Evolutionary conservation across 2,797 vertebrate genomes (phyloP), one percentile per base, ranked within the genome.

Genomic region (Sebastes iracundus): DNA sequence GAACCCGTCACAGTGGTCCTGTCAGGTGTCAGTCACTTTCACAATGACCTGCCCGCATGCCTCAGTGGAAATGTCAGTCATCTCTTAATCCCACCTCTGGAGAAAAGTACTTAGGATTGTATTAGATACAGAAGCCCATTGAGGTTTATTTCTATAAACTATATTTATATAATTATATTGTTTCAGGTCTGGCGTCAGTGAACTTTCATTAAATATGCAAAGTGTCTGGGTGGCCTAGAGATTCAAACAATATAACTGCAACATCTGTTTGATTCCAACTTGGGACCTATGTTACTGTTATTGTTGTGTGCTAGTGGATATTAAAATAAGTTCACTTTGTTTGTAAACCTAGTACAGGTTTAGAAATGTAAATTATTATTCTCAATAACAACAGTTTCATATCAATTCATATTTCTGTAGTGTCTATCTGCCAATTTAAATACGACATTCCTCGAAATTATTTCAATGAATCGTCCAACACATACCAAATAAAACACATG

Each of bases 1-100:
- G 88, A 85, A 86, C 28, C 86, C 79, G 77, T 94, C 94, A 92
- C 75, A 92, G 84, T 88, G 85, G 90, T 77, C 79, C 85, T 94
- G 93, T 93, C 94, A 94, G 85, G 72, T 93, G 93, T 90, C 94
- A 93, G 61, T 94, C 92, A 93, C 83, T 77, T 61, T 74, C 84
- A 93, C 88, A 93, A 95, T 93, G 93, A 93, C 93, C 90, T 93
- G 92, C 85, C 88, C 82, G 77, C 61, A 85, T 56, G 74, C 64
- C 81, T 89, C 88, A 85, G 85, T 77, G 67, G 80, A 88, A 84
- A 79, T 76, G 84, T 88, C 93, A 87, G 53, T 94, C 93, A 93
- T 85, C 60, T 77, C 81, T 79, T 92, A 90, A 92, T 91, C 88
- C 87, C 60, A 82, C 33, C 68, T 87, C 70, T 66, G 46, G 78